Base-by-base conservation (phyloP, 1,140 invertebrate species). In the Drepana arcuata region DNA sequence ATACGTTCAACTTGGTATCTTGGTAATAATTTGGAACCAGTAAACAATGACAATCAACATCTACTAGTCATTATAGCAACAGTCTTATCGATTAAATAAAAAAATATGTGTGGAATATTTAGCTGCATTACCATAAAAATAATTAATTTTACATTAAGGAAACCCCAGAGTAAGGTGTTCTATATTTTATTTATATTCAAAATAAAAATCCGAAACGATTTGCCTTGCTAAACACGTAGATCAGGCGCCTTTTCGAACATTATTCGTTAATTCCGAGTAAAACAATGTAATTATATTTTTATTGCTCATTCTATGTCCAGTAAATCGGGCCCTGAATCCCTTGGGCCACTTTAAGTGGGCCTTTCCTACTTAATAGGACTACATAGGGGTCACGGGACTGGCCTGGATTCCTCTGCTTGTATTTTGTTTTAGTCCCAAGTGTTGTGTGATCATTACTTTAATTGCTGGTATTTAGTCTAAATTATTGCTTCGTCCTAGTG, bases 221-320 rank as follows among this genome's bases (percentile, higher is more conserved):
- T 23, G 34, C 25, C 30, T 31, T 39, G 40, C 21, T 38, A 24
- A 45, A 34, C 29, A 34, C 32, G 31, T 45, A 28, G 16, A 29
- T 32, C 10, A n/a, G 6, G 6, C 24, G 24, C 24, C 37, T 42
- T 45, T 41, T 33, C 36, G 16, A 41, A 36, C 39, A 32, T 41
- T 37, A 30, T 50, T 44, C 41, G 43, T 47, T 47, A 48, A 46
- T 51, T 35, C 39, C 29, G 34, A 44, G 37, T 50, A 42, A 56
- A 62, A 64, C 57, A 66, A 63, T 66, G 48, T 57, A 70, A 72
- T 72, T 66, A 75, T 70, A 68, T 68, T 70, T 64, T 70, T 72
- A 72, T 66, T 68, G 55, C 49, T 61, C 59, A 65, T 66, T 72
- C 57, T 57, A 64, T 65, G 59, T 66, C 49, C 46, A 59, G 52